phyloP scores from a whole-genome alignment of 2,113 vertebrate species.

The Archocentrus centrarchus region DNA sequence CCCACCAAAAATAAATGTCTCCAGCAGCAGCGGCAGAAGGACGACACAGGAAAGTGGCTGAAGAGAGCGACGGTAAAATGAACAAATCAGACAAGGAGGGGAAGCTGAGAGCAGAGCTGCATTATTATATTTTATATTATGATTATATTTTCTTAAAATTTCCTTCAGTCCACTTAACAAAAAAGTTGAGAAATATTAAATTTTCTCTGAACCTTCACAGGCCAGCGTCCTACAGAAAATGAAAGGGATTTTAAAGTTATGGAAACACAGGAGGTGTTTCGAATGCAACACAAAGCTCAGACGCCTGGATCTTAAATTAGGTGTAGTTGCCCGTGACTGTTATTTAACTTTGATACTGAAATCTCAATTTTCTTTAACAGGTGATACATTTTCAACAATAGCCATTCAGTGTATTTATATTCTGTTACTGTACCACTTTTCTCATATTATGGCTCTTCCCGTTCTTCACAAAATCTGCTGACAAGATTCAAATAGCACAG shows the following conservation, averaged over 20 bases:
- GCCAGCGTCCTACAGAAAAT: not conserved
- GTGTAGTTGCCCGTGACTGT: not conserved
- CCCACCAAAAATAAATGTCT: conserved; percentile 16
- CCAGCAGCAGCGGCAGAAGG: not conserved
- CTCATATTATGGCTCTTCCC: too few species aligned
- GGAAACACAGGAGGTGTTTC: not conserved
- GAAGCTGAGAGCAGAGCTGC: not conserved
- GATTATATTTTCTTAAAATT: not conserved
- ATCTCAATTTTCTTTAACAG: not conserved
- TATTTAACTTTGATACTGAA: not conserved
- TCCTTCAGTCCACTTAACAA: not conserved
- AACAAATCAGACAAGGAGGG: conserved; percentile 19
- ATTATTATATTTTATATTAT: not conserved
- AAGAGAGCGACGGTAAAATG: not conserved
- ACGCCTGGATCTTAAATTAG: not conserved
- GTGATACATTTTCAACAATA: not conserved
- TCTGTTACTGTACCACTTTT: too few species aligned
- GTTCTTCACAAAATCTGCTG: not conserved
- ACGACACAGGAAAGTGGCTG: not conserved
- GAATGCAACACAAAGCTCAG: not conserved
- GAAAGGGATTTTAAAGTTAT: conserved; percentile 19
- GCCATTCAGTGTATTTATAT: not conserved
- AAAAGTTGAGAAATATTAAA: not conserved
- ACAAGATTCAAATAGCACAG: too few species aligned
- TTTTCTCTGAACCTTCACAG: not conserved